Evolutionary conservation across 2,888 invertebrate species (phyloP), one percentile per base, ranked within the genome.

Genomic region (Electrophaes corylata): DNA sequence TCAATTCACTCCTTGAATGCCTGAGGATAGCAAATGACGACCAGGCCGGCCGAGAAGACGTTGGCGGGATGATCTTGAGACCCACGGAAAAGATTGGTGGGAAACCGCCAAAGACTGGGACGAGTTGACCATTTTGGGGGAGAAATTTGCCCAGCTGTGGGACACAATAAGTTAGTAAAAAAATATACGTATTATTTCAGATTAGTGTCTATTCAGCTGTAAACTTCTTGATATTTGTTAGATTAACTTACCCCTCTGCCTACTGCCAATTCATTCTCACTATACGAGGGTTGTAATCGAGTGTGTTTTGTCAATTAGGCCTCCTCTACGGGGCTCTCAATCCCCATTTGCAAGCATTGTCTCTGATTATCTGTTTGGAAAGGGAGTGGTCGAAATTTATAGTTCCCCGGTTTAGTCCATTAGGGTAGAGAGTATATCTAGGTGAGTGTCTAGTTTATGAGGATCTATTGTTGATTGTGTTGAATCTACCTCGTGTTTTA

Each of bases 221-320:
- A n/a, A n/a, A n/a, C n/a, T n/a, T n/a, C n/a, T n/a, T n/a, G n/a
- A n/a, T n/a, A n/a, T 26, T 29, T 29, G 26, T 29, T 10, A 6
- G 5, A 37, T 37, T 10, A 37, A 37, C n/a, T n/a, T 18, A 37
- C 41, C 48, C 43, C 33, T 12, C 26, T 46, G 37, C 12, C 18
- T 33, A 20, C 40, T 31, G 29, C 19, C 29, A 8, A 47, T 60
- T 45, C 57, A 35, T 62, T 57, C 48, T 67, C 70, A 70, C 73
- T 65, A 67, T 66, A 19, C 40, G 29, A 48, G 43, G 57, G 29
- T 52, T 65, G 78, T 79, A 79, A 77, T 81, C 78, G 76, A 82
- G 83, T 82, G 79, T 83, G 84, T 84, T 82, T 85, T 86, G 84
- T 86, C 85, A 88, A 88, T 88, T 87, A 87, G 82, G 79, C 66